Evolutionary conservation across 2,888 invertebrate species (phyloP), one percentile per base, ranked within the genome.

Genomic region (Abrostola triplasia): DNA sequence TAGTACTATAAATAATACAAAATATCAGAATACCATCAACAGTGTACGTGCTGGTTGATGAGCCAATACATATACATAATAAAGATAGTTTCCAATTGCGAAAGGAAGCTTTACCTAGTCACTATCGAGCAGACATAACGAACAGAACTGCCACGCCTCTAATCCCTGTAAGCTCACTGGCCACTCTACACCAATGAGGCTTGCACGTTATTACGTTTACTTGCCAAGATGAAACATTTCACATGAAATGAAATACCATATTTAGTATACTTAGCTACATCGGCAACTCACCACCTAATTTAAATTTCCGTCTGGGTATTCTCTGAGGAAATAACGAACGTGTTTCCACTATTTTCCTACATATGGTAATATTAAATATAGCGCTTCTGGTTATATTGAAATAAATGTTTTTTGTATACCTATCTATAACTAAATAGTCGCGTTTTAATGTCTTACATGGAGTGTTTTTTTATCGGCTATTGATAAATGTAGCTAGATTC

Each of bases 321-420:
- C 73, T 59, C 66, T 0, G 35, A 66, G 73, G 73, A 73, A 73
- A 73, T 73, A 62, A 66, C 64, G 57, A 48, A 61, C 40, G 59
- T 49, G 52, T 70, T 70, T 42, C 51, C 55, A 73, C 70, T 73
- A 70, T 62, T 62, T 44, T 47, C 40, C 42, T 36, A 41, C 35
- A 55, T 63, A 71, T 71, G 54, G 51, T 67, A 63, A 71, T 71
- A 57, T 63, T 49, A 8, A 56, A 58, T 47, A 47, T 62, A 70
- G 59, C 48, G 55, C 44, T 52, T 40, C 40, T 67, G 67, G 49
- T 47, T 52, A 2, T 70, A 66, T 70, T 63, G 24, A 24, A 24
- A 24, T 24, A 24, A 24, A 24, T 24, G 24, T 24, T 24, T 24
- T 24, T 24, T 4, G n/a, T n/a, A n/a, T 24, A 4, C 24, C 1